Evolutionary conservation across 1,140 invertebrate species (phyloP), one percentile per base, ranked within the genome.

Genomic region (Dysdera silvatica): DNA sequence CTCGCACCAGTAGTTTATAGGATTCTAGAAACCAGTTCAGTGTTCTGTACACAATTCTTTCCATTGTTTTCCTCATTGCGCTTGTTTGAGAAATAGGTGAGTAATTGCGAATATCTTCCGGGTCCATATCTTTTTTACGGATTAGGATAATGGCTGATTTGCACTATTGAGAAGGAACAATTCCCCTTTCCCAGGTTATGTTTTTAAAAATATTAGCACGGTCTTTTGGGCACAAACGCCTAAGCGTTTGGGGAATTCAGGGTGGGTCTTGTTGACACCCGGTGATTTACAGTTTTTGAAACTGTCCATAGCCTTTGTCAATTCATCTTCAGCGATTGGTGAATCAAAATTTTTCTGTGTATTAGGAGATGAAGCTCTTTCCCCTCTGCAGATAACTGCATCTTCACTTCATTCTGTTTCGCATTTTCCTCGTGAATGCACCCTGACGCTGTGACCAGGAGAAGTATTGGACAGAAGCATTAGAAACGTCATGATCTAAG

Each of bases 81-180:
- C 51, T 33, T 10, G 4, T 45, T 32, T 18, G 29, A 7, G 1
- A 31, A 18, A 53, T 32, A 18, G 51, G 51, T 53, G 29, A 7
- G 35, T 32, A 53, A 23, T 33, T 33, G 32, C 29, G 6, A 18
- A 32, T 18, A 7, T n/a, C 2, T 3, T 32, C 35, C 6, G 28
- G 28, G 23, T 53, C 18, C 18, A 33, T 53, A 12, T 53, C 23
- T 32, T 49, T 53, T 35, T 53, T 53, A 32, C 35, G 29, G 31
- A 53, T 53, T 33, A 20, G 51, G 35, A 53, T 53, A 53, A 53
- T 33, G 3, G 2, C 20, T n/a, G 51, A 32, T 53, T 53, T 53
- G 31, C 51, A 53, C 28, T 20, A 53, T 53, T 53, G 33, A 33
- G 32, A 53, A 35, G 28, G 51, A 32, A 53, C 4, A 33, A 32